Evolutionary conservation across 1,140 invertebrate species (phyloP).

Genomic region (Meteorus sp.): DNA sequence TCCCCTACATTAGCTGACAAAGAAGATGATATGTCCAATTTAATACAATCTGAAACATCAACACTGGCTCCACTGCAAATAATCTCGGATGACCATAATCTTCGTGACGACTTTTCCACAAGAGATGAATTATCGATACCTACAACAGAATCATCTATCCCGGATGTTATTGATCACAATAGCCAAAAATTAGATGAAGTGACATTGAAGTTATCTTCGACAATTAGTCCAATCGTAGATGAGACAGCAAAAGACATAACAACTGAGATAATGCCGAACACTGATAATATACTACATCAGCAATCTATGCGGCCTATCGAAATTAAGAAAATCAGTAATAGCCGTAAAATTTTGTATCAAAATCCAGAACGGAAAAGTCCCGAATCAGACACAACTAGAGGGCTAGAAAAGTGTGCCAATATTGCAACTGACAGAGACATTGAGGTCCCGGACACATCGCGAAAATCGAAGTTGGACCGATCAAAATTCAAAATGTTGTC

Average conservation of each 20-base stretch:
- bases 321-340: constrained; percentile 72
- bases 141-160: constrained; percentile 82
- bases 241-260: constrained; percentile 65
- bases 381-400: constrained; percentile 32
- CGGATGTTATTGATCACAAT: constrained; percentile 85
- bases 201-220: constrained; percentile 34
- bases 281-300: constrained; percentile 88
- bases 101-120: constrained; percentile 45
- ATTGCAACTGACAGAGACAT: constrained; percentile 54
- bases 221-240: no score
- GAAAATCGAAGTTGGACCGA: constrained; percentile 60
- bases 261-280: constrained; percentile 80
- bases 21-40: no score
- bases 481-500: constrained; percentile 63
- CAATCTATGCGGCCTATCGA: constrained; percentile 79
- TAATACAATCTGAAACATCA: not conserved
- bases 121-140: constrained; percentile 62
- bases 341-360: constrained; percentile 54
- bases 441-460: constrained; percentile 48
- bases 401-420: constrained; percentile 49
- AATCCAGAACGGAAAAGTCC: constrained; percentile 54
- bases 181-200: constrained; percentile 47
- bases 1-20: no score
- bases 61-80: constrained; percentile 29
- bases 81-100: constrained; percentile 36